phyloP scores from a whole-genome alignment of 2,797 vertebrate genomes.

The Lacerta bilineata region DNA sequence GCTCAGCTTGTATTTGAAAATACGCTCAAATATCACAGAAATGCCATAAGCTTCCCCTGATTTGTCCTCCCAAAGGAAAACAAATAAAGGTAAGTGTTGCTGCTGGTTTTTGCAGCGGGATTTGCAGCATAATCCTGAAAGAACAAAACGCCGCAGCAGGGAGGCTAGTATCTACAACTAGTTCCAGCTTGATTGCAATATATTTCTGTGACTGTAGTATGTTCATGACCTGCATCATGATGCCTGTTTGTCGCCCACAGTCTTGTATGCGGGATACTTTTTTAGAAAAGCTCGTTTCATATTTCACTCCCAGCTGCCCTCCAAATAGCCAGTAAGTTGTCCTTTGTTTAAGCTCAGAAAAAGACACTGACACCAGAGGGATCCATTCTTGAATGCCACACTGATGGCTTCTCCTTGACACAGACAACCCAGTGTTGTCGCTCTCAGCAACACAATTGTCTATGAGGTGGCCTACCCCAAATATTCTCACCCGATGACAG shows the following conservation, averaged over 20 bases:
- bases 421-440: conserved; percentile 5
- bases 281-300: not conserved
- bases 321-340: not conserved
- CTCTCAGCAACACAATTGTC: conserved; percentile 1
- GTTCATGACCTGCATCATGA: too few relatives aligned
- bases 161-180: not conserved
- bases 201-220: not conserved
- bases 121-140: not conserved
- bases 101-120: not conserved
- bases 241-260: too few relatives aligned
- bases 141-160: not conserved
- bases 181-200: not conserved
- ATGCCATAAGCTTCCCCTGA: not conserved
- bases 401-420: conserved; percentile 14
- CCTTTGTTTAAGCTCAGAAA: conserved; percentile 6
- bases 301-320: conserved; percentile 25
- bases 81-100: not conserved
- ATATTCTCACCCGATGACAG: not conserved
- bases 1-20: not conserved
- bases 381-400: conserved; percentile 25
- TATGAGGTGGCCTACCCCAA: not conserved
- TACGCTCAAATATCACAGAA: not conserved
- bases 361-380: conserved; percentile 6
- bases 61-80: not conserved
- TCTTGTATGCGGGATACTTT: too few relatives aligned